phyloP scores from a whole-genome alignment of 1,140 invertebrate genomes.

The Papilio aristodemus region DNA sequence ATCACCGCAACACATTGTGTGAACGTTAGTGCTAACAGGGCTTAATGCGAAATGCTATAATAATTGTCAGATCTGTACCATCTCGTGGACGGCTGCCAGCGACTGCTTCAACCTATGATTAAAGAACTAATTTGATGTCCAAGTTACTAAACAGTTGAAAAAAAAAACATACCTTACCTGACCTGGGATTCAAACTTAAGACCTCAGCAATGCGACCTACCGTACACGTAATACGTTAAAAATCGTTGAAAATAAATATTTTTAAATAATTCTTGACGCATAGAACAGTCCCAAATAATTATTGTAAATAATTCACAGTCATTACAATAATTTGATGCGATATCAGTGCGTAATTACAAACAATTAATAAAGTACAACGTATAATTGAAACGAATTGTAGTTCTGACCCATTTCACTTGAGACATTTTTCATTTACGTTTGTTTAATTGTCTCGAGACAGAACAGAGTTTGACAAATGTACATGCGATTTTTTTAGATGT shows the following conservation, averaged over 20 bases:
- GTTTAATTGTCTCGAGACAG: conserved; percentile 1
- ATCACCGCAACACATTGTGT: not conserved
- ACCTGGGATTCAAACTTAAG: too few species aligned
- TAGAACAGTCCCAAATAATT: not conserved
- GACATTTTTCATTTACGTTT: not conserved
- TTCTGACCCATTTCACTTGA: not conserved
- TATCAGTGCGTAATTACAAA: not conserved
- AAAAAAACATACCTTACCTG: too few species aligned
- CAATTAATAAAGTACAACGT: conserved; percentile 14
- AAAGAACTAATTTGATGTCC: not conserved
- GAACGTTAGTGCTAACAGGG: not conserved
- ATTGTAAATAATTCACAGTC: not conserved
- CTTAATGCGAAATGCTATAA: not conserved
- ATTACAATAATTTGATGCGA: conserved; percentile 4
- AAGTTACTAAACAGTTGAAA: not conserved
- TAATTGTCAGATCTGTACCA: not conserved
- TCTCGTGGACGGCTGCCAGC: not conserved
- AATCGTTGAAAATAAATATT: not conserved
- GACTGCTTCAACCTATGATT: conserved; percentile 5
- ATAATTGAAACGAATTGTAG: conserved; percentile 1
- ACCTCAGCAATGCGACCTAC: too few species aligned
- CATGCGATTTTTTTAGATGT: not conserved
- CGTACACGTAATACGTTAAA: too few species aligned
- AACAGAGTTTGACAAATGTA: not conserved
- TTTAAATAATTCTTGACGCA: not conserved